Conservation (phyloP, 2,113 vertebrate species). For the Antennarius striatus region DNA sequence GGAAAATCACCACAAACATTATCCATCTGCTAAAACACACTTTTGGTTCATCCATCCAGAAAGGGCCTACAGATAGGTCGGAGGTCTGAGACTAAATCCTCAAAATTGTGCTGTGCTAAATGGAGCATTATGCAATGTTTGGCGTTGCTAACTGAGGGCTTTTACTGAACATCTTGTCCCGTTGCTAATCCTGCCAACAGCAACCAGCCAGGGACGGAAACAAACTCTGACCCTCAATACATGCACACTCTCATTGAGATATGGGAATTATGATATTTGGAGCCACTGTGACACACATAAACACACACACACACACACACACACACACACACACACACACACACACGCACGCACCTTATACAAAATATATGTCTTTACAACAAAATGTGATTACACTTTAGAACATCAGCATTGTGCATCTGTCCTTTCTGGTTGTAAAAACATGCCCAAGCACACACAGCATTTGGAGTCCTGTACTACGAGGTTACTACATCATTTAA, state of each 20-base stretch:
- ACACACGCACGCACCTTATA: neutral
- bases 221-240: conserved; percentile 60
- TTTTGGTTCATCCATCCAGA: conserved; percentile 60
- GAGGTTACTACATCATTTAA: no score
- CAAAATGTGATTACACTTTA: no score
- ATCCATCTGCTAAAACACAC: conserved; percentile 68
- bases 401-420: no score
- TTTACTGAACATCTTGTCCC: conserved; percentile 79
- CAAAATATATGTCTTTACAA: no score
- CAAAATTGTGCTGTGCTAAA: conserved; percentile 74
- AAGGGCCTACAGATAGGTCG: conserved; percentile 66
- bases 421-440: no score
- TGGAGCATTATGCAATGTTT: conserved; percentile 74
- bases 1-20: conserved; percentile 61
- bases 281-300: neutral
- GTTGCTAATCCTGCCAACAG: conserved; percentile 77
- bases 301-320: neutral
- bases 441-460: no score
- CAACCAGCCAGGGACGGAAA: conserved; percentile 67
- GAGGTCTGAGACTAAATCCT: conserved; percentile 70
- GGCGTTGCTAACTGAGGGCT: conserved; percentile 63
- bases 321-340: neutral
- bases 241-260: conserved; percentile 32
- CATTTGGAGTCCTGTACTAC: no score
- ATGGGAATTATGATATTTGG: conserved; percentile 29